Percentiles rank a stretch among this genome's conserved stretches.
Evolutionary conservation across 53 echinoderm and acorn worm genomes (phyloP).

Genomic region (Paelopatides confundens): DNA sequence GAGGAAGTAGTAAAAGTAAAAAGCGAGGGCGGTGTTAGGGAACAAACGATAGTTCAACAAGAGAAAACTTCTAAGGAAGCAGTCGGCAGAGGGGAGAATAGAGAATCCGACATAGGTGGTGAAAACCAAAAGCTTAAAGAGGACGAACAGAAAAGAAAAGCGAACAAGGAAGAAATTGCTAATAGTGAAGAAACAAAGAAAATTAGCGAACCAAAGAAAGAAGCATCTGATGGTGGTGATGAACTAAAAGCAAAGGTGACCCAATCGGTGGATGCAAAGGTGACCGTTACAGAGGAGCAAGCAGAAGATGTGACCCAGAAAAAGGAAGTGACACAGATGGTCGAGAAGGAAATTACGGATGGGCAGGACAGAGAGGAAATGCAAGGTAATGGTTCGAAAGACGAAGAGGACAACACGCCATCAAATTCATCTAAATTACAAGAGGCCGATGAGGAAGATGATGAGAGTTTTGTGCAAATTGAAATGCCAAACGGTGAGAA

Average conservation of each 20-base stretch:
- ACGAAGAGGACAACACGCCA: neutral
- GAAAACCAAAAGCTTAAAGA: too few species aligned
- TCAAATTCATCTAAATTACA: neutral
- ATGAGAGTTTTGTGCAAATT: neutral
- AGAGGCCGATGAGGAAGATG: neutral
- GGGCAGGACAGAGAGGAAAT: neutral
- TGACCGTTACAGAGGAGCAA: too few species aligned
- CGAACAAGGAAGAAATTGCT: too few species aligned
- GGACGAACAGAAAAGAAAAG: too few species aligned
- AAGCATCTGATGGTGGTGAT: neutral
- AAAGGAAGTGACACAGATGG: too few species aligned
- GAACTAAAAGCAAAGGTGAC: neutral
- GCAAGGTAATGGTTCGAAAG: neutral
- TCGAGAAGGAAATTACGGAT: neutral
- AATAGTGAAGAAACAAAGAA: neutral
- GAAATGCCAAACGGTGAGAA: neutral
- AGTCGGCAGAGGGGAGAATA: too few species aligned
- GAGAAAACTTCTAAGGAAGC: neutral
- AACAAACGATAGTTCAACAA: neutral
- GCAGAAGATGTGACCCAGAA: too few species aligned
- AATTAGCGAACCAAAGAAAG: neutral
- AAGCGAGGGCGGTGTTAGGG: neutral
- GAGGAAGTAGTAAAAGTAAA: too few species aligned
- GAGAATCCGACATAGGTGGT: too few species aligned
- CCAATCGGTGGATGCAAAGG: neutral